These are phyloP conservation scores for Pecten maximus DNA, from an alignment of 2,888 invertebrate species.

Conservation along the genomic window DNA sequence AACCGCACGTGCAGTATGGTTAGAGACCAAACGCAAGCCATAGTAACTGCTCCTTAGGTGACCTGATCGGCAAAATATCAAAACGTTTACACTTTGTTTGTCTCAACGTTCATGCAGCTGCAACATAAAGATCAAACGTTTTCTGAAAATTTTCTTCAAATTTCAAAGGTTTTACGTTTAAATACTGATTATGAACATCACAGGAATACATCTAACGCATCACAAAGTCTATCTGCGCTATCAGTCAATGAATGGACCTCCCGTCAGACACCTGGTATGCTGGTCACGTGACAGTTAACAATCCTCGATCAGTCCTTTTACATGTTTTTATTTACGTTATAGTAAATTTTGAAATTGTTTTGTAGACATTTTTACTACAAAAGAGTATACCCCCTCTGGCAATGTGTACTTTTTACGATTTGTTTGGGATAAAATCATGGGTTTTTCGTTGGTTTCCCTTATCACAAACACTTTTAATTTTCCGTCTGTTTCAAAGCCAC, in stretches of 20 bases:
- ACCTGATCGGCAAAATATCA: constrained; percentile 29
- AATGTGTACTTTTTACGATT: neutral
- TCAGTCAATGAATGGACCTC: constrained; percentile 29
- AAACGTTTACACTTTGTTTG: constrained; percentile 32
- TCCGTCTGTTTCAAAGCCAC: neutral
- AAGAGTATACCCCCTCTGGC: neutral
- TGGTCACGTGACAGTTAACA: neutral
- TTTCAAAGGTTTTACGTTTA: constrained; percentile 35
- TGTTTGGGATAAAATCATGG: neutral
- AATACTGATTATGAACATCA: constrained; percentile 33
- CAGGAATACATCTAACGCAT: constrained; percentile 21
- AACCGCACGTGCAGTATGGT: constrained; percentile 42
- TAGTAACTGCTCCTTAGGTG: constrained; percentile 30
- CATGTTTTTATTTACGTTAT: neutral
- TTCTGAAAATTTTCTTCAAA: constrained; percentile 30
- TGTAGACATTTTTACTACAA: neutral
- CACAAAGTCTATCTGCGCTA: constrained; percentile 25
- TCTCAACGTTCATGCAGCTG: constrained; percentile 35
- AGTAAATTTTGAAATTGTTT: neutral
- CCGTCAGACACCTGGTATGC: constrained; percentile 20
- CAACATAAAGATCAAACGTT: constrained; percentile 24
- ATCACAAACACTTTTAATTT: constrained; percentile 7
- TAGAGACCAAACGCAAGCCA: constrained; percentile 22
- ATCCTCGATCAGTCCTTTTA: neutral
- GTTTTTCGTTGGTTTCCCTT: neutral